These are phyloP conservation scores for Triplophysa siluroides DNA, from an alignment of 2,113 vertebrate genomes.

Conservation along the genomic window DNA sequence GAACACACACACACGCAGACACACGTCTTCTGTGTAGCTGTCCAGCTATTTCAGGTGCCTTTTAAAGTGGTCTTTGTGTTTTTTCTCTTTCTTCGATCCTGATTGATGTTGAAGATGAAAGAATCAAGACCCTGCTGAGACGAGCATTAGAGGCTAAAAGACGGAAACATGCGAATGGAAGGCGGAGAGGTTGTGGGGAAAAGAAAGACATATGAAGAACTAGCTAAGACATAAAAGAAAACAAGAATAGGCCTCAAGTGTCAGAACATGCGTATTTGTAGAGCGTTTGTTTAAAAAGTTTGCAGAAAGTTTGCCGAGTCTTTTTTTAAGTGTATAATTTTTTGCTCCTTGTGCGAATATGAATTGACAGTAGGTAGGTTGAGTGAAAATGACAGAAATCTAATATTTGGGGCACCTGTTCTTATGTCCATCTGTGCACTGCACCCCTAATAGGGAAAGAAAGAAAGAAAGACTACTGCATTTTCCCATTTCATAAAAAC, in stretches of 20 bases:
- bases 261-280: background rate
- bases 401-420: too few relatives aligned
- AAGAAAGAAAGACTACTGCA: too few relatives aligned
- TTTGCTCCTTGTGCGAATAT: too few relatives aligned
- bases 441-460: too few relatives aligned
- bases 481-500: too few relatives aligned
- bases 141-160: slow-evolving; percentile 21
- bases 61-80: slow-evolving; percentile 11
- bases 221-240: background rate
- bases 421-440: too few relatives aligned
- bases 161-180: background rate
- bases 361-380: too few relatives aligned
- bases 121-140: slow-evolving; percentile 32
- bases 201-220: background rate
- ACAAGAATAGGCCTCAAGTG: background rate
- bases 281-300: background rate
- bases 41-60: slow-evolving; percentile 23
- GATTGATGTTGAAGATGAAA: slow-evolving; percentile 52
- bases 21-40: background rate
- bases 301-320: background rate
- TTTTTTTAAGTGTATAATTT: background rate
- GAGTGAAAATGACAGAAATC: too few relatives aligned
- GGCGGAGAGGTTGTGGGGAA: background rate
- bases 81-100: slow-evolving; percentile 33
- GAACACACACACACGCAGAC: background rate